Base-by-base conservation (phyloP, 2,888 invertebrate species). In the Hyposoter dolosus region DNA sequence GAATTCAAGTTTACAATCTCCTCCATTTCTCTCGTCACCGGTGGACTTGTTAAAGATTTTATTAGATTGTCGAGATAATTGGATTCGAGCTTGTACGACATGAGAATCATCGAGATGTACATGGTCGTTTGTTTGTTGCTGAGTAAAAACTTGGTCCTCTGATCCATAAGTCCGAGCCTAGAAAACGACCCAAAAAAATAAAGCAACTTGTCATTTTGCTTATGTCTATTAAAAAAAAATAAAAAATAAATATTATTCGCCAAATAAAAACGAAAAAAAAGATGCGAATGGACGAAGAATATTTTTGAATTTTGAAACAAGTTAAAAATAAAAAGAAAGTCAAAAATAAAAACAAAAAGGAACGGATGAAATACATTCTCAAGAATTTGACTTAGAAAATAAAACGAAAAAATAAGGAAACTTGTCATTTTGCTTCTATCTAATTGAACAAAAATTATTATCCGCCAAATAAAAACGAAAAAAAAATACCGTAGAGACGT, bases 71-170 rank as follows among this genome's bases (percentile, higher is more conserved):
- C 91, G 50, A 94, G 89, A 85, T 94, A 93, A 90, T 89, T 85
- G 19, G 92, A 85, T 87, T 93, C 91, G 53, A 93, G 84, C 87
- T 93, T 92, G 71, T 93, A 94, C 0, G 93, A 91, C 90, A 92
- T 92, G 35, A 94, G 87, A 77, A 94, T 93, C 93, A 94, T 93
- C 28, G 93, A 91, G 53, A 88, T 90, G 75, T 92, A 92, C 89
- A 91, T 90, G 0, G 88, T 89, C 17, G 92, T 93, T 88, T 92
- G 92, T 80, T 92, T 92, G 1, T 89, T 90, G 28, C 65, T 65
- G 17, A 93, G 79, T 79, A 93, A 87, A 60, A 68, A 83, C 76
- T 91, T 90, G n/a, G 93, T 77, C 47, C 90, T 87, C 9, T 89
- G 86, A 78, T 93, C 92, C 56, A 93, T 88, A 45, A 92, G 87